These are phyloP conservation scores for Thomomys bottae DNA, from an alignment of 2,113 vertebrate genomes.

Conservation along the genomic window DNA sequence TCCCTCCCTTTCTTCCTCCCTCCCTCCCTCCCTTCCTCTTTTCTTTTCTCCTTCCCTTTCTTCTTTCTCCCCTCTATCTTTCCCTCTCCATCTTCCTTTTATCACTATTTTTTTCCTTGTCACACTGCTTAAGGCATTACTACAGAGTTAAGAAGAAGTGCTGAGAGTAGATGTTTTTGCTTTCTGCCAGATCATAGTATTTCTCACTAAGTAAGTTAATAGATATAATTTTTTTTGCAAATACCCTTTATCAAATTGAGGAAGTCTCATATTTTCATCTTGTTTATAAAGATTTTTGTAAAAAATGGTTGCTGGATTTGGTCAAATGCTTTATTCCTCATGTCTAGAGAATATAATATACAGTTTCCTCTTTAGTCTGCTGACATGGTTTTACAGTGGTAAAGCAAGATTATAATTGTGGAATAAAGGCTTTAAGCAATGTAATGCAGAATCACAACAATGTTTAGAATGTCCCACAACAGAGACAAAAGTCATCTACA, in stretches of 20 bases:
- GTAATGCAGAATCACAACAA: background rate
- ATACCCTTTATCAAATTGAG: too few relatives aligned
- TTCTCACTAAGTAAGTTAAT: background rate
- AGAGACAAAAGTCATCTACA: background rate
- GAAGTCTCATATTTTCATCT: background rate
- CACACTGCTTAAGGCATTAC: background rate
- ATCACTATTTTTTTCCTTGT: too few relatives aligned
- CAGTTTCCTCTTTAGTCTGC: background rate
- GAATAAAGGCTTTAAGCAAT: conserved; percentile 1
- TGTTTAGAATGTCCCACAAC: background rate
- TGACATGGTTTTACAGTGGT: background rate
- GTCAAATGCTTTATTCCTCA: background rate
- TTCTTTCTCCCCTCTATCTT: background rate
- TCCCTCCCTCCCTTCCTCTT: background rate
- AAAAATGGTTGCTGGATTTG: background rate
- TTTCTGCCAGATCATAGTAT: background rate
- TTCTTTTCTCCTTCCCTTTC: background rate
- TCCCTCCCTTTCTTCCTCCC: background rate
- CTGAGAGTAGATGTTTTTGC: background rate
- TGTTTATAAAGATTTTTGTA: background rate
- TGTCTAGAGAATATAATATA: background rate
- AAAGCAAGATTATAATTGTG: background rate
- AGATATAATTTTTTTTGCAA: too few relatives aligned
- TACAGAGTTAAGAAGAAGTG: background rate
- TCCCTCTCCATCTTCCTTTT: background rate